Conservation (phyloP, 2,113 vertebrate genomes). For the Trematomus loennbergii region DNA sequence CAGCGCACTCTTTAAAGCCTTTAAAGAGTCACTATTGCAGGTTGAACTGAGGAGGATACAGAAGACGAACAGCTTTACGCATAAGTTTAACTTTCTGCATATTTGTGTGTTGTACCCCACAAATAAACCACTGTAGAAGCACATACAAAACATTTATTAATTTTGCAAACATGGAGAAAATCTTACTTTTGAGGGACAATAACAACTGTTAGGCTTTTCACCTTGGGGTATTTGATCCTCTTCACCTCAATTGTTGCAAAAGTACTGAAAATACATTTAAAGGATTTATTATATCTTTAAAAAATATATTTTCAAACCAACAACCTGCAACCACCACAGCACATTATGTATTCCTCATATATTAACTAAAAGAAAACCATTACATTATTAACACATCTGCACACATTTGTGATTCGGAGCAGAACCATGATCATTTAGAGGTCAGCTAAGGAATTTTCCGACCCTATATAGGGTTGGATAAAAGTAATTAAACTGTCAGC, state of each 20-base stretch:
- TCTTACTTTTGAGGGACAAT: slow-evolving; percentile 82
- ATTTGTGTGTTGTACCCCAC: neutral
- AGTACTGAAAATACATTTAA: slow-evolving; percentile 73
- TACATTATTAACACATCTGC: no score
- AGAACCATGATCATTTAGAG: neutral
- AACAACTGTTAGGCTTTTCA: slow-evolving; percentile 82
- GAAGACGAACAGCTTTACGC: neutral
- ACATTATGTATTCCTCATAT: neutral
- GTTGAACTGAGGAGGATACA: slow-evolving; percentile 56
- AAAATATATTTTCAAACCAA: neutral
- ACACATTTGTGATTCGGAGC: neutral
- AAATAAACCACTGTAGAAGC: neutral
- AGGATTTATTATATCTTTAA: no score
- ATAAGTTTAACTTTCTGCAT: neutral
- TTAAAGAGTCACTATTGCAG: slow-evolving; percentile 68
- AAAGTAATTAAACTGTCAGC: neutral
- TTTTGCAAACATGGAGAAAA: neutral
- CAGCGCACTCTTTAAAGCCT: slow-evolving; percentile 57
- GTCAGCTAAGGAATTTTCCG: no score
- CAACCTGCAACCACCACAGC: neutral
- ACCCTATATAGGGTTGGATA: no score
- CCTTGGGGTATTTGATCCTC: slow-evolving; percentile 74
- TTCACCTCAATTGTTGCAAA: slow-evolving; percentile 87
- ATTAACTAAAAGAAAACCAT: neutral
- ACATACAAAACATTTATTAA: neutral